Evolutionary conservation across 1,140 invertebrate species (phyloP).

Genomic region (Ceratina calcarata): DNA sequence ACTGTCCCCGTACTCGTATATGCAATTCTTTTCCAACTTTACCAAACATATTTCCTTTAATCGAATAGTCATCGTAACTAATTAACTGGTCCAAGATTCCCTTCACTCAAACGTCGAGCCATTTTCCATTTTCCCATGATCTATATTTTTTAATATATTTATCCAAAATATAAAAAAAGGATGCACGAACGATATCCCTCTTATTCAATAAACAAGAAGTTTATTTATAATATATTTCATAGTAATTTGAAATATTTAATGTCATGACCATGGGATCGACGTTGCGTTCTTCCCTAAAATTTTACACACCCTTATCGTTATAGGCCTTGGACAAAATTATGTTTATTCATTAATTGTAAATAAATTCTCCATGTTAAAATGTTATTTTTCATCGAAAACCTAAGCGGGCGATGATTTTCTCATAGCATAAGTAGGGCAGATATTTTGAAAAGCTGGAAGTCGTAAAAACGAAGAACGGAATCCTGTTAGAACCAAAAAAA

Average conservation of each 20-base stretch:
- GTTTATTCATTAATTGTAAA: no score
- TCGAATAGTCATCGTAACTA: neutral
- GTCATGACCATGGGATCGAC: no score
- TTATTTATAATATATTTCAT: no score
- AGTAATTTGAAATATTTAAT: no score
- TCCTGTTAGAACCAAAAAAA: constrained; percentile 43
- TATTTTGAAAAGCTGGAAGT: constrained; percentile 44
- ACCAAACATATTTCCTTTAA: constrained; percentile 23
- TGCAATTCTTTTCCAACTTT: neutral
- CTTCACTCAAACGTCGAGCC: neutral
- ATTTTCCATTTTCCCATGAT: neutral
- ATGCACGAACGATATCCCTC: no score
- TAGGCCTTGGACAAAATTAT: no score
- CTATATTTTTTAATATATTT: neutral
- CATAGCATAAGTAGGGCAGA: neutral
- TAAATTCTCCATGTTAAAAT: no score
- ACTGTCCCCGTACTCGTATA: constrained; percentile 14
- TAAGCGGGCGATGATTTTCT: neutral
- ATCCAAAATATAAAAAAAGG: neutral
- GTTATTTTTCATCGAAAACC: no score
- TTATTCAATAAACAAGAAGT: no score
- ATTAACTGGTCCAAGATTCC: neutral
- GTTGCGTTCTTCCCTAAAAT: no score
- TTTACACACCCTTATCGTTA: no score
- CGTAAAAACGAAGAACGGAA: constrained; percentile 28